These are phyloP conservation scores for Epiblema foenella DNA, from an alignment of 2,888 invertebrate species.

Conservation along the genomic window DNA sequence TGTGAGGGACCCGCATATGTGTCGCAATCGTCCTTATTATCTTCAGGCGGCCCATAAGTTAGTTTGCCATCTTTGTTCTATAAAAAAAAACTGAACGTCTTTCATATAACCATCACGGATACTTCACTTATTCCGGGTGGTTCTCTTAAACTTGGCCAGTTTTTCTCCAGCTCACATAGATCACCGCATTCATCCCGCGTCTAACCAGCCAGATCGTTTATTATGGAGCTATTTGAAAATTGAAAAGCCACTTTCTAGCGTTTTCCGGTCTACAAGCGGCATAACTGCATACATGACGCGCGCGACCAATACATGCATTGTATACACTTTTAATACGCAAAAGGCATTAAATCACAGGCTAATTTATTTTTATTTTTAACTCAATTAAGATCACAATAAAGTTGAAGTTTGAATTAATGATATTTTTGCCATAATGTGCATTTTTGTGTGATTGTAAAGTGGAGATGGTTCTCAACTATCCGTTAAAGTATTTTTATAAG, in stretches of 20 bases:
- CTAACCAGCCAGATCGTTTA: constrained; percentile 62
- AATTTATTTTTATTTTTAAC: neutral
- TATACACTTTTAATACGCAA: neutral
- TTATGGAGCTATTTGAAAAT: constrained; percentile 82
- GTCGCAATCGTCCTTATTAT: too few species aligned
- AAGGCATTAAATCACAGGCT: neutral
- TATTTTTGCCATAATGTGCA: neutral
- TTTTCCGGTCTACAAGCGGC: constrained; percentile 83
- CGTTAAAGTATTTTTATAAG: too few species aligned
- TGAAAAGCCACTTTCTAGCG: constrained; percentile 84
- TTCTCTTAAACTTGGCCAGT: constrained; percentile 6
- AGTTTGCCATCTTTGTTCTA: too few species aligned
- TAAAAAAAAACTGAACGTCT: too few species aligned
- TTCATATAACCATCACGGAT: too few species aligned
- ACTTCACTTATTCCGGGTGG: neutral
- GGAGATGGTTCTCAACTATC: neutral
- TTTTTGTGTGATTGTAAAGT: neutral
- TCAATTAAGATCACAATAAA: neutral
- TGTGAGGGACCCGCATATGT: too few species aligned
- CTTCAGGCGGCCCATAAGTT: too few species aligned
- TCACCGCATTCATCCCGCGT: constrained; percentile 43
- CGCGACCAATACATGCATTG: constrained; percentile 40
- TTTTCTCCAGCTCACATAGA: constrained; percentile 9
- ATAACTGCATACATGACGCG: constrained; percentile 66
- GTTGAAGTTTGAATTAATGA: neutral